Evolutionary conservation across 1,140 invertebrate species (phyloP).

Genomic region (Armadillidium nasatum): DNA sequence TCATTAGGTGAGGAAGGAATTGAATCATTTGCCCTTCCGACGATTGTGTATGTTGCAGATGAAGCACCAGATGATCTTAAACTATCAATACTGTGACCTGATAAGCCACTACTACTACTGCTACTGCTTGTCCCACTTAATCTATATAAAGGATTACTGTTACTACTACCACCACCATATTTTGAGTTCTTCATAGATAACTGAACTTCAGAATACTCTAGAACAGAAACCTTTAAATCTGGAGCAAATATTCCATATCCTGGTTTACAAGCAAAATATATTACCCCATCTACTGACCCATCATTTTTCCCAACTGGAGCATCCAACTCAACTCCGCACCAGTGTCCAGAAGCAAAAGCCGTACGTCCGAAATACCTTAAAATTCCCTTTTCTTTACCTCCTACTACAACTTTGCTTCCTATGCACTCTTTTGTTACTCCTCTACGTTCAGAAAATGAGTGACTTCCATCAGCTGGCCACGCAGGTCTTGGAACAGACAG

Average conservation of each 20-base stretch:
- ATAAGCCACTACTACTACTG: slow-evolving; percentile 27
- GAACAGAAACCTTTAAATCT: slow-evolving; percentile 67
- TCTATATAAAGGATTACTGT: neutral
- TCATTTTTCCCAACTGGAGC: slow-evolving; percentile 91
- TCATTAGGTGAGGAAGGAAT: slow-evolving; percentile 26
- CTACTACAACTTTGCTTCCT: slow-evolving; percentile 48
- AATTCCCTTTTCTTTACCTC: slow-evolving; percentile 80
- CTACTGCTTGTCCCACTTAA: neutral
- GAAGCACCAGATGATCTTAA: slow-evolving; percentile 31
- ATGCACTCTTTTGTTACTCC: slow-evolving; percentile 28
- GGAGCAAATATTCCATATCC: slow-evolving; percentile 90
- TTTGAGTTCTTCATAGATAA: slow-evolving; percentile 18
- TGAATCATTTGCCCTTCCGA: slow-evolving; percentile 13
- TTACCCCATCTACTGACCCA: slow-evolving; percentile 74
- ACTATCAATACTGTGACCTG: slow-evolving; percentile 25
- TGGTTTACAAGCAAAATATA: slow-evolving; percentile 90
- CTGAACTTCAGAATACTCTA: neutral
- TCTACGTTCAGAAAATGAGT: neutral
- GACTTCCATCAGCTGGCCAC: neutral
- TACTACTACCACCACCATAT: slow-evolving; percentile 18
- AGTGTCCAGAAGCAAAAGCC: slow-evolving; percentile 82
- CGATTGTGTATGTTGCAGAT: slow-evolving; percentile 27
- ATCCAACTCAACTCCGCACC: slow-evolving; percentile 91
- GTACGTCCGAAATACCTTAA: slow-evolving; percentile 76
- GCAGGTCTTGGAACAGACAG: slow-evolving; percentile 20